Percentiles rank a stretch among this genome's conserved stretches.
Conservation (phyloP, 2,113 vertebrate genomes). For the Crotalus helleri region DNA sequence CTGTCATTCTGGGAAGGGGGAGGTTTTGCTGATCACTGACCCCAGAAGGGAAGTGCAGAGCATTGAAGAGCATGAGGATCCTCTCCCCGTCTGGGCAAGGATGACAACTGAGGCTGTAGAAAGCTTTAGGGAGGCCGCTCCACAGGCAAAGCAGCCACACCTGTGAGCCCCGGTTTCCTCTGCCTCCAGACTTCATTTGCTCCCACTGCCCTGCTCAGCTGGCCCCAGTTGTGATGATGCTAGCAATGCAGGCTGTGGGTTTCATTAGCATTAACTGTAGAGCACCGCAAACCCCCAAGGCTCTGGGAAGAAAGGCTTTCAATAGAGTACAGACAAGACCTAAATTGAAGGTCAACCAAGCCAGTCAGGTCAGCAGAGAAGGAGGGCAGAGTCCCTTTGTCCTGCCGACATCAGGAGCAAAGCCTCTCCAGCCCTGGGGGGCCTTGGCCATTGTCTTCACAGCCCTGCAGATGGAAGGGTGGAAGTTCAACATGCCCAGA, state of each 20-base stretch:
- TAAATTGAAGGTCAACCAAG: neutral
- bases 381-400: neutral
- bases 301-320: neutral
- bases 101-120: neutral
- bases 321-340: neutral
- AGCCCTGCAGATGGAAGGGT: neutral
- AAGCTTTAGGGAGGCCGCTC: neutral
- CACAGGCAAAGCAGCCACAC: neutral
- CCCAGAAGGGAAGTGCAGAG: neutral
- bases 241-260: neutral
- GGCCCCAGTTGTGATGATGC: neutral
- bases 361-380: neutral
- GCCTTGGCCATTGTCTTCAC: slow-evolving; percentile 42
- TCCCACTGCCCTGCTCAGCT: neutral
- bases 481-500: neutral
- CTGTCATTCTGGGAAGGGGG: neutral
- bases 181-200: too few species aligned
- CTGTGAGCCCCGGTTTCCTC: neutral
- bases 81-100: neutral
- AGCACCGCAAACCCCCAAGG: neutral
- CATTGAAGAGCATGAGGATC: neutral
- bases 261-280: neutral
- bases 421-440: slow-evolving; percentile 30
- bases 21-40: neutral
- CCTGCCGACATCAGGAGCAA: slow-evolving; percentile 19